Conservation (phyloP, 2,888 invertebrate species). For the Hofmannophila pseudospretella region DNA sequence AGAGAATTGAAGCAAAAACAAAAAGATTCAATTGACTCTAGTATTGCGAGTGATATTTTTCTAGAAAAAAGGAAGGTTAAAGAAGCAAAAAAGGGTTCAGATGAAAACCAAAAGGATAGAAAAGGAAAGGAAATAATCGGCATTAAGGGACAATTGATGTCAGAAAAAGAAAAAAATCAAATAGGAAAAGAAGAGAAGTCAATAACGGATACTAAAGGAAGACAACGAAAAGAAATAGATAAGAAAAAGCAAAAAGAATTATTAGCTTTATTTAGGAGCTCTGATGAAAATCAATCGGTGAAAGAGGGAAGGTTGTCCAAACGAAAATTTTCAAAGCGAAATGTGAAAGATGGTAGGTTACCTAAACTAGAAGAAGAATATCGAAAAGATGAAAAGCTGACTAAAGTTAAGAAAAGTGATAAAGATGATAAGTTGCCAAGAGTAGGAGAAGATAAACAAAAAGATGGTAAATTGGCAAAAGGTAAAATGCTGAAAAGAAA, state of each 20-base stretch:
- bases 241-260: background rate
- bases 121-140: too few relatives aligned
- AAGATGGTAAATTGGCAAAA: too few relatives aligned
- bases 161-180: constrained; percentile 3
- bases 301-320: background rate
- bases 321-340: constrained; percentile 7
- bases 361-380: constrained; percentile 4
- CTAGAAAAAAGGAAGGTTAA: too few relatives aligned
- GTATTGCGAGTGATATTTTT: too few relatives aligned
- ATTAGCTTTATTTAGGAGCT: too few relatives aligned
- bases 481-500: too few relatives aligned
- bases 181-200: background rate
- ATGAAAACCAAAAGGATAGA: too few relatives aligned
- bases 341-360: constrained; percentile 6
- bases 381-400: constrained; percentile 5
- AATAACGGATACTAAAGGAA: background rate
- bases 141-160: too few relatives aligned
- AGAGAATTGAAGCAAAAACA: too few relatives aligned
- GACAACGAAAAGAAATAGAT: background rate
- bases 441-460: background rate
- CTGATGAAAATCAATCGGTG: background rate
- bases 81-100: too few relatives aligned
- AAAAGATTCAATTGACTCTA: too few relatives aligned
- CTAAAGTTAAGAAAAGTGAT: constrained; percentile 2
- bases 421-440: background rate